Evolutionary conservation across 1,140 invertebrate genomes (phyloP).

Genomic region (Drosophila albomicans): DNA sequence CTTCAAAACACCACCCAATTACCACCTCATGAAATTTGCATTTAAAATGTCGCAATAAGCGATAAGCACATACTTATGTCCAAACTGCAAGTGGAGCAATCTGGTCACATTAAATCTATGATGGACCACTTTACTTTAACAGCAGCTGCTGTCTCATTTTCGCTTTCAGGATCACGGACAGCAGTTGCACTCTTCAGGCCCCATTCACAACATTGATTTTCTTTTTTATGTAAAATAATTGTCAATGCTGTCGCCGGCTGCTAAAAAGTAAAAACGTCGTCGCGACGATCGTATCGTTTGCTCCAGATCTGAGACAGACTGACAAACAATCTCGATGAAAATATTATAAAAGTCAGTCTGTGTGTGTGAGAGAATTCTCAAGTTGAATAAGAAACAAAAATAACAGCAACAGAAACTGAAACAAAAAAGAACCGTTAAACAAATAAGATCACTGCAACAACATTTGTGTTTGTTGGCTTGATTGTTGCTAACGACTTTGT

Average conservation of each 20-base stretch:
- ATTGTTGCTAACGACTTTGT: conserved; percentile 18
- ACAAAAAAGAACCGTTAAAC: neutral
- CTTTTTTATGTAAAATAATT: conserved; percentile 11
- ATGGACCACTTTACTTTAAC: neutral
- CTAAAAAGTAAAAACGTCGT: conserved; percentile 41
- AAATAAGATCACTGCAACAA: conserved; percentile 9
- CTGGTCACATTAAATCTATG: neutral
- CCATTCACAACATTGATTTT: neutral
- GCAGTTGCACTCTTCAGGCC: neutral
- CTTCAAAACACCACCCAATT: neutral
- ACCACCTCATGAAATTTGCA: neutral
- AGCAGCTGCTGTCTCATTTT: neutral
- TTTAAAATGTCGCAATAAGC: neutral
- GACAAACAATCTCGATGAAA: conserved; percentile 16
- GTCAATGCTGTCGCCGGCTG: neutral
- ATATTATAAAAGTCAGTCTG: conserved; percentile 1
- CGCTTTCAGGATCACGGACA: neutral
- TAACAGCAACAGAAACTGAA: neutral
- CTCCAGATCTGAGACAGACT: conserved; percentile 35
- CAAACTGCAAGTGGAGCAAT: neutral
- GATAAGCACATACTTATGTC: neutral
- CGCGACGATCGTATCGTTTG: conserved; percentile 34
- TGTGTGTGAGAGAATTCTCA: conserved; percentile 17
- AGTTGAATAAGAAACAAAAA: neutral
- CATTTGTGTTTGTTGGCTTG: conserved; percentile 5